A percentile compares a stretch with the other conserved stretches of the same genome.
phyloP scores from a whole-genome alignment of 2,888 invertebrate species.

The Plagodis pulveraria region DNA sequence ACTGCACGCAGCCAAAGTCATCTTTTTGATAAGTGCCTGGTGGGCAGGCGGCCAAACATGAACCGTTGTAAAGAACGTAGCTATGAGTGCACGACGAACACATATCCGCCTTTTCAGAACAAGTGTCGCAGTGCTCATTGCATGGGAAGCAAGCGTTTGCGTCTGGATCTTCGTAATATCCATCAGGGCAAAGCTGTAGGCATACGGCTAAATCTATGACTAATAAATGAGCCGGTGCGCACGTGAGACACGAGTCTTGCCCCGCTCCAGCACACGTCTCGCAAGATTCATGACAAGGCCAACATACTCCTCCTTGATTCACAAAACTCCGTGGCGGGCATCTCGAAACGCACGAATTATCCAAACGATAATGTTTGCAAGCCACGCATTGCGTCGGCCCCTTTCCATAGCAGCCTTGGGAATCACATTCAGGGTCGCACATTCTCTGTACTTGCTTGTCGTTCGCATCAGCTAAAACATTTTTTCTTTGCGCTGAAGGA shows the following conservation, averaged over 20 bases:
- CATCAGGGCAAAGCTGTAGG: conserved; percentile 90
- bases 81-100: conserved; percentile 95
- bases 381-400: conserved; percentile 93
- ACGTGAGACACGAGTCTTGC: conserved; percentile 93
- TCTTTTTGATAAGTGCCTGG: conserved; percentile 93
- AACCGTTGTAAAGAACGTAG: conserved; percentile 92
- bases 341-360: conserved; percentile 93
- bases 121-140: conserved; percentile 94
- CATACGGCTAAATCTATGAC: conserved; percentile 94
- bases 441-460: conserved; percentile 87
- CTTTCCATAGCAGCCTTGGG: conserved; percentile 93
- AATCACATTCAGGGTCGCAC: conserved; percentile 92
- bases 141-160: conserved; percentile 94
- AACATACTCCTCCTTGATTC: conserved; percentile 92
- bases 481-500: conserved; percentile 85
- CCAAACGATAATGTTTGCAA: conserved; percentile 92
- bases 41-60: conserved; percentile 94
- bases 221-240: conserved; percentile 92
- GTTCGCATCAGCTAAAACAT: conserved; percentile 86
- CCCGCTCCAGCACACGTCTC: conserved; percentile 95
- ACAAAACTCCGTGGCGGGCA: conserved; percentile 94
- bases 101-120: conserved; percentile 92
- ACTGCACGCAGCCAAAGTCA: conserved; percentile 92
- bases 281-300: conserved; percentile 95
- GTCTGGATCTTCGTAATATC: conserved; percentile 92